Percentiles rank a stretch among this genome's conserved stretches.
Conservation (phyloP, 2,797 vertebrate species). For the Enteromius mattozi region DNA sequence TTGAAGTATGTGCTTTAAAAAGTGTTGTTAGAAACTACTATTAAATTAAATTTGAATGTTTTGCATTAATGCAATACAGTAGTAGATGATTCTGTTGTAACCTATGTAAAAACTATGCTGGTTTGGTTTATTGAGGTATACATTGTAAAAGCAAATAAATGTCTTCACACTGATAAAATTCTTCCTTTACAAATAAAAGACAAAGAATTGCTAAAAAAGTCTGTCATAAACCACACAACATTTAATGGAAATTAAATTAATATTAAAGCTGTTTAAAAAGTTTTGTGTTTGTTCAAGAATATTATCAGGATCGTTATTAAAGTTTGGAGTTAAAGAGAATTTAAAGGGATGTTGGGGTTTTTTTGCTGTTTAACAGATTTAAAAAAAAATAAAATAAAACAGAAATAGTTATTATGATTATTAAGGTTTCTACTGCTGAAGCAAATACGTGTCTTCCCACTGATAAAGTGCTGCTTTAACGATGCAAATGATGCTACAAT, state of each 20-base stretch:
- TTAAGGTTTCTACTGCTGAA: background rate
- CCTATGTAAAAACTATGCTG: background rate
- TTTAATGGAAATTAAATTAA: background rate
- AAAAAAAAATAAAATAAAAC: no score
- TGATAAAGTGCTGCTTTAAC: background rate
- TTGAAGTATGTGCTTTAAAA: background rate
- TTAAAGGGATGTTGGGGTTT: no score
- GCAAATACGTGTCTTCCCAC: background rate
- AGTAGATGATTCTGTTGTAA: background rate
- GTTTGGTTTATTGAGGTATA: background rate
- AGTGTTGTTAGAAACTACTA: background rate
- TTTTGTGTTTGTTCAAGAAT: background rate
- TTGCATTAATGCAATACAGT: background rate
- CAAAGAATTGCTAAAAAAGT: background rate
- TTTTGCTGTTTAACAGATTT: no score
- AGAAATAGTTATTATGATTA: background rate
- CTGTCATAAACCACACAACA: background rate
- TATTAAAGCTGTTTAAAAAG: background rate
- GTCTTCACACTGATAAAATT: background rate
- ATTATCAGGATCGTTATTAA: background rate
- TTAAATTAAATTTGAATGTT: background rate
- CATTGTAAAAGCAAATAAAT: constrained; percentile 5
- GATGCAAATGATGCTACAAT: background rate
- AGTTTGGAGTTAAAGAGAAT: no score
- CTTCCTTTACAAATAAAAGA: background rate